Evolutionary conservation across 2,888 invertebrate species (phyloP), one percentile per base, ranked within the genome.

Genomic region (Tipula confusa): DNA sequence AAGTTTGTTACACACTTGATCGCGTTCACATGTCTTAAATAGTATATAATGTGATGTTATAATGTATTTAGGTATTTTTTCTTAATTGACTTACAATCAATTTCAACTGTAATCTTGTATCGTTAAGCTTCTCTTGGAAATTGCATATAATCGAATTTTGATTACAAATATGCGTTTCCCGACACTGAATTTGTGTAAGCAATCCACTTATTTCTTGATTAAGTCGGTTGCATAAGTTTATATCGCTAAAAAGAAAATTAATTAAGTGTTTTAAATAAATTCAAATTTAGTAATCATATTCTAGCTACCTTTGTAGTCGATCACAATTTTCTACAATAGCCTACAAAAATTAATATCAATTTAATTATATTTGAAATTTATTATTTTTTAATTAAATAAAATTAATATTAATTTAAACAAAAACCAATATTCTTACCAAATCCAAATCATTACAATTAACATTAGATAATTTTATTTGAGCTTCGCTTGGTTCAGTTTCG

Each of bases 1-100:
- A 24, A 64, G 24, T 9, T 64, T 64, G 24, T 64, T 64, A 64
- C 64, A 64, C 1, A 64, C 24, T 64, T 64, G 64, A 24, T 64
- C 64, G 64, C 64, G 64, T 64, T 64, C 64, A 64, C 64, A 64
- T 24, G 64, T 64, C 64, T 64, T 64, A 64, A 64, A 64, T 64
- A 64, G 64, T 64, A 64, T 64, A 64, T 64, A 64, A 64, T 64
- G 24, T 64, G 64, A n/a, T 64, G 24, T 64, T 64, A 64, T 64
- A 64, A 64, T 64, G 24, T 24, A 64, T 24, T 24, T 64, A 64
- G 24, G 64, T 13, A 64, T 64, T 1, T 7, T 64, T 24, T 24
- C 24, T 64, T 64, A 64, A 9, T 11, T 18, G 24, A 64, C 64
- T 64, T 64, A 64, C 64, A 64, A 64, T 64, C 64, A 64, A 64